phyloP scores from a whole-genome alignment of 1,140 invertebrate genomes.

The Pygmarrhopalites habei region DNA sequence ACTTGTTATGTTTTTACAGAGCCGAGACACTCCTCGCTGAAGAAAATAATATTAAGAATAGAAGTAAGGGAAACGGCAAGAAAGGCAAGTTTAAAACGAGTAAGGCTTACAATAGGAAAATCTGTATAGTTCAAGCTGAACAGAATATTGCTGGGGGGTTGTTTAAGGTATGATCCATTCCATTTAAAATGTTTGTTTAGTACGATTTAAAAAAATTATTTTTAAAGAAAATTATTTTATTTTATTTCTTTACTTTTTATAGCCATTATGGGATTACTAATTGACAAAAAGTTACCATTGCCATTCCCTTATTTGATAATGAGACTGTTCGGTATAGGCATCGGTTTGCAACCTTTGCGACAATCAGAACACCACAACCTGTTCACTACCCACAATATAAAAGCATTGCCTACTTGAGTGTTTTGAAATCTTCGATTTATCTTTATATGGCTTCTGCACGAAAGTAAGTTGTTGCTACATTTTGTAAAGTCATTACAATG shows the following conservation, averaged over 20 bases:
- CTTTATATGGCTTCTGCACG: slow-evolving; percentile 76
- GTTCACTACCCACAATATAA: slow-evolving; percentile 79
- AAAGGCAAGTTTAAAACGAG: slow-evolving; percentile 57
- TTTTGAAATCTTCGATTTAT: slow-evolving; percentile 46
- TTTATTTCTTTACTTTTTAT: slow-evolving; percentile 27
- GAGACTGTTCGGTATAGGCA: slow-evolving; percentile 92
- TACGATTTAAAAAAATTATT: background rate
- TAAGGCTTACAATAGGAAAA: slow-evolving; percentile 71
- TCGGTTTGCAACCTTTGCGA: slow-evolving; percentile 79
- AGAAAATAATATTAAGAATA: slow-evolving; percentile 41
- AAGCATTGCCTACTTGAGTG: slow-evolving; percentile 43
- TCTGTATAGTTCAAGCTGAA: slow-evolving; percentile 77
- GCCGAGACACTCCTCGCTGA: slow-evolving; percentile 77
- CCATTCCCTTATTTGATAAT: slow-evolving; percentile 80
- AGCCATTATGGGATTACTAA: slow-evolving; percentile 62
- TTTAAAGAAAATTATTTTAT: background rate
- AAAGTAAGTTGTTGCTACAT: too few relatives aligned
- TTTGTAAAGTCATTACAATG: too few relatives aligned
- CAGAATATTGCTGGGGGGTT: slow-evolving; percentile 91
- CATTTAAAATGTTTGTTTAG: too few relatives aligned
- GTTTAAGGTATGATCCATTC: slow-evolving; percentile 63
- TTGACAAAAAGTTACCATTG: slow-evolving; percentile 63
- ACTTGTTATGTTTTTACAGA: too few relatives aligned
- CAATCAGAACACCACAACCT: slow-evolving; percentile 78
- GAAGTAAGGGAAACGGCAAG: slow-evolving; percentile 46